Conservation (phyloP, 2,113 vertebrate genomes). For the Tupaia chinensis region DNA sequence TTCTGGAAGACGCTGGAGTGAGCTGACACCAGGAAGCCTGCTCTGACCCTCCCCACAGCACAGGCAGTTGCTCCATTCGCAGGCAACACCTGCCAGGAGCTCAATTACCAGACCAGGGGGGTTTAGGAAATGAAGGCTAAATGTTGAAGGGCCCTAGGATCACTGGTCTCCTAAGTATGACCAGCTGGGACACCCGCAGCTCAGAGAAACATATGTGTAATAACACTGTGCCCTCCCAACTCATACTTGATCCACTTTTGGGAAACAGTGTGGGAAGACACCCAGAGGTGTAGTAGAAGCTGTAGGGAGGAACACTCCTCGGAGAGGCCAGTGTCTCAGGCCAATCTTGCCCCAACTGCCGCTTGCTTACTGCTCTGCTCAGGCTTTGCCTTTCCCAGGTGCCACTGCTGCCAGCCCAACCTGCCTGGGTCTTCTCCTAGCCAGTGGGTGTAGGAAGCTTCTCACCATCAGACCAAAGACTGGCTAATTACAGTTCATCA, state of each 20-base stretch:
- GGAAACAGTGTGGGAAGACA: neutral
- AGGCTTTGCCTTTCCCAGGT: neutral
- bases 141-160: neutral
- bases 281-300: neutral
- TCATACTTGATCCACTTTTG: neutral
- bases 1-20: neutral
- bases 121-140: neutral
- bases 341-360: neutral
- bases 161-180: neutral
- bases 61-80: neutral
- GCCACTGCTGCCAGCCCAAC: neutral
- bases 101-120: neutral
- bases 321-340: neutral
- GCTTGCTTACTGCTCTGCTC: neutral
- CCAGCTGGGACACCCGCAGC: neutral
- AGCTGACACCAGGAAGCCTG: conserved; percentile 45
- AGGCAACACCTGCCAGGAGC: neutral
- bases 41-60: neutral
- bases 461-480: neutral
- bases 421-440: neutral
- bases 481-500: neutral
- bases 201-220: neutral
- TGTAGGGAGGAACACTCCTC: neutral
- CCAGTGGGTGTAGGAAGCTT: neutral
- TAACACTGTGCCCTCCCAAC: neutral